Percentiles rank a stretch among this genome's conserved stretches.
These are phyloP conservation scores for Epinephelus awoara DNA, from an alignment of 2,797 vertebrate species.

Conservation along the genomic window DNA sequence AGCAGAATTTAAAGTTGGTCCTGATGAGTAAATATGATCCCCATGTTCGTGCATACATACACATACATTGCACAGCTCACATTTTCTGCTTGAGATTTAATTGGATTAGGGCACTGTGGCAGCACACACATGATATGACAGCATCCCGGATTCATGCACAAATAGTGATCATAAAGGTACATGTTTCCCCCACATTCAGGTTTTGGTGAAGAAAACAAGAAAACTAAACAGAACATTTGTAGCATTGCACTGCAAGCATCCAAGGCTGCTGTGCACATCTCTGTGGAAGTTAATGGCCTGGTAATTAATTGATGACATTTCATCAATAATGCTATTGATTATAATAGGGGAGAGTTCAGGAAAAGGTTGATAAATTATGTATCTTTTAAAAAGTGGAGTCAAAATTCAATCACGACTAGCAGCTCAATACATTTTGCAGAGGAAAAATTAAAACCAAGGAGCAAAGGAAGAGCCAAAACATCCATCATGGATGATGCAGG, in stretches of 20 bases:
- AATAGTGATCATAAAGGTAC: background rate
- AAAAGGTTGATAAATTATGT: background rate
- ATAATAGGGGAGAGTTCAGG: background rate
- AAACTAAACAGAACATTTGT: slow-evolving; percentile 2
- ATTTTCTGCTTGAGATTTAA: slow-evolving; percentile 9
- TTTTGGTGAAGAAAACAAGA: background rate
- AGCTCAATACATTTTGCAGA: background rate
- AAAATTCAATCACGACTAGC: slow-evolving; percentile 5
- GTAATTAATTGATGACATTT: slow-evolving; percentile 49
- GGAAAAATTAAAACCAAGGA: background rate
- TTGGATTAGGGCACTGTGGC: background rate
- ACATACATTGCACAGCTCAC: background rate
- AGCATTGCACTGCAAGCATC: background rate
- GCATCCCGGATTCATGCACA: background rate
- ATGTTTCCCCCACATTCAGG: background rate
- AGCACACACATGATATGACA: background rate
- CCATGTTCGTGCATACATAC: background rate
- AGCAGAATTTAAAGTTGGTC: background rate
- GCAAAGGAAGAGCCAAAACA: background rate
- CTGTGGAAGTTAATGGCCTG: slow-evolving; percentile 7
- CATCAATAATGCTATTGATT: slow-evolving; percentile 29
- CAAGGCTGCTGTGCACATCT: slow-evolving; percentile 9
- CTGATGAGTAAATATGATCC: background rate
- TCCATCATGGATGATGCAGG: slow-evolving; percentile 18
- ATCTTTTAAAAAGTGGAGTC: slow-evolving; percentile 9